Percentiles rank a stretch among this genome's conserved stretches.
Evolutionary conservation across 2,113 vertebrate genomes (phyloP).

Genomic region (Myxocyprinus asiaticus): DNA sequence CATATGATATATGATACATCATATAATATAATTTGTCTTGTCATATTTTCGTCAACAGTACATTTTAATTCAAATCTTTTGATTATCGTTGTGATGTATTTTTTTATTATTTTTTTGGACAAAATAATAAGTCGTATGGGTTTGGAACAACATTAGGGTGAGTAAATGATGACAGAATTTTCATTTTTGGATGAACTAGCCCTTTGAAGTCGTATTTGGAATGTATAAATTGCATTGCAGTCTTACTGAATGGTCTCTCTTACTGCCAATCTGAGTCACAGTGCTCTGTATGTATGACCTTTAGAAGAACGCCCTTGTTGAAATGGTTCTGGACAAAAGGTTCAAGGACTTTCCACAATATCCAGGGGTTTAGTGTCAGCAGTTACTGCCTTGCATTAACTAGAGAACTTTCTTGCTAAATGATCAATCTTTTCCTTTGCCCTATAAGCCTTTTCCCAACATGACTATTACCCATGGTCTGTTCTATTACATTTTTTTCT

Average conservation of each 20-base stretch:
- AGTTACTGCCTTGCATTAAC: constrained; percentile 4
- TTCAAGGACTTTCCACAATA: constrained; percentile 6
- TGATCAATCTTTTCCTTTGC: constrained; percentile 41
- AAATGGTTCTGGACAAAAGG: background rate
- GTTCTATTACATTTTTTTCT: constrained; percentile 47
- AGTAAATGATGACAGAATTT: too few species aligned
- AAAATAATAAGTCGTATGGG: too few species aligned
- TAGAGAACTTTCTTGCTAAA: constrained; percentile 1
- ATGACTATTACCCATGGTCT: constrained; percentile 33
- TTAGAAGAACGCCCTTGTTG: background rate
- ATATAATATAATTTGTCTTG: too few species aligned
- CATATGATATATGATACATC: too few species aligned
- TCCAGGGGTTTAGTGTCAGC: constrained; percentile 21
- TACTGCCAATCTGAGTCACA: constrained; percentile 38
- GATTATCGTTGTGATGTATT: too few species aligned
- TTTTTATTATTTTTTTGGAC: too few species aligned
- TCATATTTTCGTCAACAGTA: too few species aligned
- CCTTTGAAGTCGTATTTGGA: background rate
- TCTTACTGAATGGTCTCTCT: background rate
- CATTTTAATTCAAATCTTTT: too few species aligned
- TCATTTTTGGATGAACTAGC: too few species aligned
- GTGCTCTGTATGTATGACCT: background rate
- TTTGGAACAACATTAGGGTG: too few species aligned
- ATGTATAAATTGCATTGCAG: too few species aligned
- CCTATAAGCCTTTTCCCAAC: constrained; percentile 7